A percentile compares a stretch with the other conserved stretches of the same genome.
Evolutionary conservation across 2,113 vertebrate species (phyloP).

Genomic region (Acrocephalus kingi): DNA sequence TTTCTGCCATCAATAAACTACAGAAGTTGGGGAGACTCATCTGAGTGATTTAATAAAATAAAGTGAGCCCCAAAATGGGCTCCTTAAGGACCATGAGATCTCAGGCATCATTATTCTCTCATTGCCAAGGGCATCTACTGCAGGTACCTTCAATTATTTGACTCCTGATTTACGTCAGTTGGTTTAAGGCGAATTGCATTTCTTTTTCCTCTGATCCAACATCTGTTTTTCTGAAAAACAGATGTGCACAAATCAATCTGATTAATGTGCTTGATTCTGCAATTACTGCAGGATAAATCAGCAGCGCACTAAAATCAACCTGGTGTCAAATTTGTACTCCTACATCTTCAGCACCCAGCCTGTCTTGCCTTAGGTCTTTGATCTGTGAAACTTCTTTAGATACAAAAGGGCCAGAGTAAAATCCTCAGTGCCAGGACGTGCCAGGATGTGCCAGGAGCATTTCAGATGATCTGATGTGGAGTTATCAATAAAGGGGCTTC

Average conservation of each 20-base stretch:
- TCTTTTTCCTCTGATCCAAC: slow-evolving; percentile 18
- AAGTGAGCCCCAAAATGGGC: background rate
- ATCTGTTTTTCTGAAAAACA: slow-evolving; percentile 48
- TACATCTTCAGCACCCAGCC: background rate
- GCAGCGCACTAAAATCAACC: background rate
- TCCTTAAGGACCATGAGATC: background rate
- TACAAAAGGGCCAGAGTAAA: background rate
- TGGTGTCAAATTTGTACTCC: background rate
- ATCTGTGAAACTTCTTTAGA: background rate
- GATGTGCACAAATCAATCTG: slow-evolving; percentile 57
- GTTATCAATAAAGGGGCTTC: background rate
- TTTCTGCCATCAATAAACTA: background rate
- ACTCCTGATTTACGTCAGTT: background rate
- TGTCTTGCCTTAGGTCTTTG: background rate
- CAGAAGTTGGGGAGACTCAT: background rate
- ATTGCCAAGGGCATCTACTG: background rate
- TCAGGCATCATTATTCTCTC: background rate
- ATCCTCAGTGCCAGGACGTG: fast-evolving
- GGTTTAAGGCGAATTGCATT: background rate
- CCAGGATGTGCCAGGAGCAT: fast-evolving
- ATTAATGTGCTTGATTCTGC: slow-evolving; percentile 61
- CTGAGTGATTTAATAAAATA: background rate
- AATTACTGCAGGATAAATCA: slow-evolving; percentile 50
- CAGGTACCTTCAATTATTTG: background rate
- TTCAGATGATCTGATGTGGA: background rate